Base-by-base conservation (phyloP, 2,797 vertebrate genomes). In the Aldrovandia affinis region DNA sequence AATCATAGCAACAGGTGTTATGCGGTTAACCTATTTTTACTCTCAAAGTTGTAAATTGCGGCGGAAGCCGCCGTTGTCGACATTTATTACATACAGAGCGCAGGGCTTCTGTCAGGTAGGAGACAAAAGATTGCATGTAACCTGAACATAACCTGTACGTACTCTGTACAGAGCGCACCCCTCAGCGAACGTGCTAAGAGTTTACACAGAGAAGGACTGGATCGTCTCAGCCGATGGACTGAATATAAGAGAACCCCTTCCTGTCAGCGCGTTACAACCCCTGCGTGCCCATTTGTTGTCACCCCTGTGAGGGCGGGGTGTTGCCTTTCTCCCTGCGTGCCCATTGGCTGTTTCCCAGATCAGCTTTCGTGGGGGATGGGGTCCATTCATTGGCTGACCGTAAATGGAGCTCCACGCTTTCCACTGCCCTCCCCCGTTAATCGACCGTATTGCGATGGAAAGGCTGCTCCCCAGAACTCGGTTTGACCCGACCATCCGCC, bases 1-100 rank as follows among this genome's bases (percentile, higher is more conserved):
- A 93, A 93, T 92, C 88, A 90, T 93, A 92, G 91, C 85, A 88
- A 85, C 91, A 93, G 90, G 92, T 93, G 93, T 89, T 89, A 88
- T 81, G 84, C 87, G 63, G 86, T 89, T 90, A 90, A 90, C 89
- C 90, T 88, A 86, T 88, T 89, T 93, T 89, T 94, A 94, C 91
- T 92, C 92, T 93, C 90, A 92, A 90, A 78, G 75, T 78, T 86
- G 89, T 90, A 90, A 92, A 92, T 89, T 89, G 86, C 89, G 85
- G 87, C 83, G 83, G 89, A 89, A 77, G 78, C 87, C 83, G 1
- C 36, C 84, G 80, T 65, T 80, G 83, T 85, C 47, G 28, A 83
- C 33, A 28, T 82, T 84, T 81, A 84, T 82, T 33, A 68, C n/a
- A 28, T 39, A 44, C 39, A 44, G 42, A 10, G 73, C 42, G 20